Evolutionary conservation across 2,113 vertebrate genomes (phyloP).

Genomic region (Ptilonorhynchus violaceus): DNA sequence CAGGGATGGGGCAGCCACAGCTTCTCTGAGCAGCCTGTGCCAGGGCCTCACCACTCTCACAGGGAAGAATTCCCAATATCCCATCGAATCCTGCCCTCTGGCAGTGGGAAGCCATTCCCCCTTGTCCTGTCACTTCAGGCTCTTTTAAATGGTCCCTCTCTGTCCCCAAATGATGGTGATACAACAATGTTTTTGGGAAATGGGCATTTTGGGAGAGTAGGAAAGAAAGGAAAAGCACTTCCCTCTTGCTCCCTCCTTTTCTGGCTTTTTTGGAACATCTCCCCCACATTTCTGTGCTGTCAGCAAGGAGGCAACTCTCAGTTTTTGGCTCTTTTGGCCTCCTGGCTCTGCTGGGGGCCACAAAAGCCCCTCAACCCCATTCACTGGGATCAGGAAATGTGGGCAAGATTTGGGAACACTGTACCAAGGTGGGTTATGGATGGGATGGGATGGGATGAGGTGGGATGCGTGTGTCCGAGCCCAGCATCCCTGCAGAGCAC

Average conservation of each 20-base stretch:
- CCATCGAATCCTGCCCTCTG: not conserved
- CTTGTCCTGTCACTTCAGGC: not conserved
- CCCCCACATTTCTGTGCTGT: not conserved
- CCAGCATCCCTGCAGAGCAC: rapidly evolving
- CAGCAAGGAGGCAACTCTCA: not conserved
- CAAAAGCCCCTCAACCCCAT: rapidly evolving
- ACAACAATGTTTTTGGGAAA: rapidly evolving
- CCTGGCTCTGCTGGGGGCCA: not conserved
- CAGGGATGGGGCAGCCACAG: not conserved
- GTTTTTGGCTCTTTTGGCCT: not conserved
- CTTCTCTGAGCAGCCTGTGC: not conserved
- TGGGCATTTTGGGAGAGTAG: rapidly evolving
- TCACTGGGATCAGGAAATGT: not conserved
- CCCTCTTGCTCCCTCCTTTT: rapidly evolving
- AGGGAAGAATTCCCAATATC: not conserved
- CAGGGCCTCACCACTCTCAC: not conserved
- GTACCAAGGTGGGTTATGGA: not conserved
- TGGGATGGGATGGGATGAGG: not conserved
- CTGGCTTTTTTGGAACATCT: not conserved
- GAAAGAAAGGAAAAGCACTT: not conserved
- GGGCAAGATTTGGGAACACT: not conserved
- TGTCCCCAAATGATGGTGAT: not conserved
- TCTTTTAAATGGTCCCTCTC: not conserved
- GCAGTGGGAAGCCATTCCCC: not conserved
- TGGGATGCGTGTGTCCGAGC: not conserved